phyloP scores from a whole-genome alignment of 2,888 invertebrate species.

The Heliconius cydno region DNA sequence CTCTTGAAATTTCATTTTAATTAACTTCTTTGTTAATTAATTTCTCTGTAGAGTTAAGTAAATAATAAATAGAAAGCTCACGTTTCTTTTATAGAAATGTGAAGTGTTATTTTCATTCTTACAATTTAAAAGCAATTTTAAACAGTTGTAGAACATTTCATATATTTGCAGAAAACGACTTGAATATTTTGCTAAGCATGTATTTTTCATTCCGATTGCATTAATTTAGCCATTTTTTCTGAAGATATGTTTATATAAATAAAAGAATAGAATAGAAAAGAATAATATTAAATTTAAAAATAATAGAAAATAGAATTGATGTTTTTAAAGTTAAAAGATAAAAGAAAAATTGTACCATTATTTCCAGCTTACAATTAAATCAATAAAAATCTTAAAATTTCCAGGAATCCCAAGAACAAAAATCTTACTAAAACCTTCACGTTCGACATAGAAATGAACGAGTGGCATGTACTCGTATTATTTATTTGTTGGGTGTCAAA shows the following conservation, averaged over 20 bases:
- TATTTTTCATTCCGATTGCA: not conserved
- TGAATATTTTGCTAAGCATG: not conserved
- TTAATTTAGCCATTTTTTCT: no score
- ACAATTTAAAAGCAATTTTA: not conserved
- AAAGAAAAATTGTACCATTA: not conserved
- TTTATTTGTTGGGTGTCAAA: not conserved
- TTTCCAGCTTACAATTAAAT: not conserved
- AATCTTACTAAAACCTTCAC: not conserved
- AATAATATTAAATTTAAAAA: no score
- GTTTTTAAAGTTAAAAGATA: no score
- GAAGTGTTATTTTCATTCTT: not conserved
- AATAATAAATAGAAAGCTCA: not conserved
- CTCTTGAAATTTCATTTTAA: slow-evolving; percentile 11
- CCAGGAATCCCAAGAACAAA: not conserved
- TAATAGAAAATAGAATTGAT: no score
- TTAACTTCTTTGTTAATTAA: slow-evolving; percentile 8
- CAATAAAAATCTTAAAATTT: not conserved
- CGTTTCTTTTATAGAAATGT: not conserved
- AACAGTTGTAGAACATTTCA: not conserved
- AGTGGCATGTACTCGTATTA: not conserved
- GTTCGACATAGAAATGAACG: not conserved
- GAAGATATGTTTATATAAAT: no score
- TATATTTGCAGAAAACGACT: no score
- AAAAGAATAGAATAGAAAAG: no score
- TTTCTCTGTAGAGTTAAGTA: slow-evolving; percentile 12